phyloP scores from a whole-genome alignment of 2,888 invertebrate genomes.

The Drosophila pseudotakahashii region DNA sequence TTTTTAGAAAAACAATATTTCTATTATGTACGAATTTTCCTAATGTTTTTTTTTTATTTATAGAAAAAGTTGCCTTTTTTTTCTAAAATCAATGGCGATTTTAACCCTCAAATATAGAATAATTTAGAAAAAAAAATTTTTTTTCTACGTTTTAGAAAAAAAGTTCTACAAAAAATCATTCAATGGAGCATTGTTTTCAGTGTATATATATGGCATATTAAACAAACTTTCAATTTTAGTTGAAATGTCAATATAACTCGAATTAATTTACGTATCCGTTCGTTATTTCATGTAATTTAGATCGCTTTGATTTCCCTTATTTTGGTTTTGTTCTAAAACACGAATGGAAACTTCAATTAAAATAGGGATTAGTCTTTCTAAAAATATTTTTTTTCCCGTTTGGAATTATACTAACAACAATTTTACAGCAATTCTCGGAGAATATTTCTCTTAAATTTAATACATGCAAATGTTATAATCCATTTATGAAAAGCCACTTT shows the following conservation, averaged over 20 bases:
- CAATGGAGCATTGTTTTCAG: too few relatives aligned
- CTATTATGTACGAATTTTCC: too few relatives aligned
- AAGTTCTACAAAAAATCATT: too few relatives aligned
- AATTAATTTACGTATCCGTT: neutral
- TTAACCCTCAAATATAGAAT: too few relatives aligned
- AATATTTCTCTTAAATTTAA: neutral
- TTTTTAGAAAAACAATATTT: too few relatives aligned
- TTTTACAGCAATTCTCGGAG: neutral
- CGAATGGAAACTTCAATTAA: neutral
- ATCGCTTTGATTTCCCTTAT: neutral
- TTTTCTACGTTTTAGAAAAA: too few relatives aligned
- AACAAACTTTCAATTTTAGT: conserved; percentile 2
- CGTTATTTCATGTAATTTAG: neutral
- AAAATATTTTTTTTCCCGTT: neutral
- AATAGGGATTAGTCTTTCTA: neutral
- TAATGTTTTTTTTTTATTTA: too few relatives aligned
- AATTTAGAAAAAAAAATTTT: too few relatives aligned
- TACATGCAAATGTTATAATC: neutral
- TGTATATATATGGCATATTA: neutral
- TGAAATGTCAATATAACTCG: conserved; percentile 1
- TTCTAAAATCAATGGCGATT: too few relatives aligned
- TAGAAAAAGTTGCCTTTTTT: too few relatives aligned
- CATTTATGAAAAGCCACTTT: neutral
- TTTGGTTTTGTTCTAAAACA: neutral
- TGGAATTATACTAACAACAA: neutral